Evolutionary conservation across 2,113 vertebrate genomes (phyloP).

Genomic region (Daboia siamensis): DNA sequence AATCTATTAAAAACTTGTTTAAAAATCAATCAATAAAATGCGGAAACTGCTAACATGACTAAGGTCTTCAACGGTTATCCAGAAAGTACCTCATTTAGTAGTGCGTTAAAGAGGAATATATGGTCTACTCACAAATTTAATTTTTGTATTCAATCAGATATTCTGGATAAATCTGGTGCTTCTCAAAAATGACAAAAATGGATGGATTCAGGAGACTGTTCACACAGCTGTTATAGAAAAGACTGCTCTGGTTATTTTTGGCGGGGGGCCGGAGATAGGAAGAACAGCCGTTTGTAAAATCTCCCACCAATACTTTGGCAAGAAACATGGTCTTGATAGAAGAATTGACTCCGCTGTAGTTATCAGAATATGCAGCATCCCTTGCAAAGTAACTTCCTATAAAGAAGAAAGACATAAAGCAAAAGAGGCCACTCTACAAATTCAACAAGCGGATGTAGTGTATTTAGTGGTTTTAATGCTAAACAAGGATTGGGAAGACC

Average conservation of each 20-base stretch:
- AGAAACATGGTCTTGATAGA: constrained; percentile 75
- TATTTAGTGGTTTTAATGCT: background rate
- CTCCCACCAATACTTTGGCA: constrained; percentile 84
- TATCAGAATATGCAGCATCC: constrained; percentile 82
- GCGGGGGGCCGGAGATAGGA: constrained; percentile 75
- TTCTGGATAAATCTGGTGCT: constrained; percentile 89
- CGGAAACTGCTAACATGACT: background rate
- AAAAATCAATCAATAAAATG: background rate
- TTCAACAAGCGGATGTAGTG: background rate
- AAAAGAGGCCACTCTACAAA: background rate
- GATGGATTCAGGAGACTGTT: constrained; percentile 73
- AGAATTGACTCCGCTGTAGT: constrained; percentile 55
- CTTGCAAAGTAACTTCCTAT: constrained; percentile 93
- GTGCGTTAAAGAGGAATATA: background rate
- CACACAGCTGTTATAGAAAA: constrained; percentile 89
- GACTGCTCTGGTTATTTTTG: constrained; percentile 62
- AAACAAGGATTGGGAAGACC: background rate
- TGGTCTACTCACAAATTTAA: background rate
- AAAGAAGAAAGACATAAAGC: constrained; percentile 19
- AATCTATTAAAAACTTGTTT: background rate
- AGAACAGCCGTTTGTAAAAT: constrained; percentile 72
- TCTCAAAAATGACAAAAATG: constrained; percentile 91
- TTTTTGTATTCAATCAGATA: constrained; percentile 81
- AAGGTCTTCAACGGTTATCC: background rate
- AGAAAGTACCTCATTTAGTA: background rate